Base-by-base conservation (phyloP, 2,113 vertebrate genomes). In the Hippocampus comes region DNA sequence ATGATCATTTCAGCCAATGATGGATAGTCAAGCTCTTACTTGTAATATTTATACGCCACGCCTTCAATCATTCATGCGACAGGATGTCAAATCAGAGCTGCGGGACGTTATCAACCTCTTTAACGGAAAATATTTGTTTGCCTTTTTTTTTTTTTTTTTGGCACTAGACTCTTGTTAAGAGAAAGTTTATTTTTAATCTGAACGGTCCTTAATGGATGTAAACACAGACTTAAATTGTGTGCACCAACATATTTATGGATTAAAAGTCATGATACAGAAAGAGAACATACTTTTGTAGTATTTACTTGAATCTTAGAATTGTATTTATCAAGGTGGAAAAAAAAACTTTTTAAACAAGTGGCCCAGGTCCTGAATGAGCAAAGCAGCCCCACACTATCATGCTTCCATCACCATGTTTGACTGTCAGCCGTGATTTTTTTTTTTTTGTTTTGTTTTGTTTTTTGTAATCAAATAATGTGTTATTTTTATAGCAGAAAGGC, bases 21-120 rank as follows among this genome's bases (percentile, higher is more conserved):
- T 94, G 93, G 94, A 95, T 96, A 96, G 95, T 87, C 90, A 95
- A 95, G 97, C 96, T 98, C 97, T 99, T 99, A 98, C 95, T 99
- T 99, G 98, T 98, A 99, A 98, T 99, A 99, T 99, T 99, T 98
- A 98, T 98, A 97, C 97, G 95, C 96, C 98, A 95, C 95, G 96
- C 94, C 94, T 92, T 99, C 95, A 98, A 98, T 97, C 95, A 97
- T 99, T 98, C 94, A 98, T 98, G 95, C 95, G 96, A 97, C 97
- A 98, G 95, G 95, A 96, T 98, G 96, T 97, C 95, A 94, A 95
- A 99, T 97, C 96, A 95, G 94, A 95, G 94, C 94, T 94, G 92
- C 89, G 93, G 95, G 95, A 96, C 92, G 89, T 93, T 30, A 94
- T 94, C 95, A 94, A 93, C 94, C 95, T 95, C 94, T 93, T 93